Conservation (phyloP, 2,113 vertebrate genomes). For the Bufo bufo region DNA sequence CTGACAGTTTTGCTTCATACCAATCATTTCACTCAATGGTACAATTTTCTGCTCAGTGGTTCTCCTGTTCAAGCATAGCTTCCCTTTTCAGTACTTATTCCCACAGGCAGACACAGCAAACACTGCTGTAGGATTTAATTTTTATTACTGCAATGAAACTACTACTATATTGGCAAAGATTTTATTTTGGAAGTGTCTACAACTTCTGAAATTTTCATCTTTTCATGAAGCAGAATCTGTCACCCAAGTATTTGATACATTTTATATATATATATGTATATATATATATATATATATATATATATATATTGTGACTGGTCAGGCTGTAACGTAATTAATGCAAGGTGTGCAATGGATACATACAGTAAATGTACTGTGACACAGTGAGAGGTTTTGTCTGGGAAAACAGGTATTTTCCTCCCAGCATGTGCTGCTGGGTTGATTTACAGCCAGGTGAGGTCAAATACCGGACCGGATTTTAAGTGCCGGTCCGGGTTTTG, state of each 20-base stretch:
- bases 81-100: slow-evolving; percentile 54
- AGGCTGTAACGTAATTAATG: background rate
- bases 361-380: background rate
- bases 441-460: no score
- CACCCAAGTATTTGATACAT: background rate
- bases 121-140: slow-evolving; percentile 54
- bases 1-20: slow-evolving; percentile 59
- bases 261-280: background rate
- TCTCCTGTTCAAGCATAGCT: slow-evolving; percentile 57
- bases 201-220: background rate
- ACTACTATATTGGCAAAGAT: slow-evolving; percentile 25
- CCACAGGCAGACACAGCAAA: slow-evolving; percentile 51
- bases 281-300: no score
- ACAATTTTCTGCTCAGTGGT: slow-evolving; percentile 59
- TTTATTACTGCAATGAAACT: slow-evolving; percentile 54
- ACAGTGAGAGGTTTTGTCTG: no score
- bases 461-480: no score
- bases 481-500: no score
- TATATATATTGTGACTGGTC: no score
- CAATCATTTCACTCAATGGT: slow-evolving; percentile 59
- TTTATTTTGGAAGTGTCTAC: slow-evolving; percentile 25
- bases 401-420: no score
- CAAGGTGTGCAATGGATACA: background rate
- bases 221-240: background rate
- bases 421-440: no score